Evolutionary conservation across 2,888 invertebrate species (phyloP), one percentile per base, ranked within the genome.

Genomic region (Pocota personata): DNA sequence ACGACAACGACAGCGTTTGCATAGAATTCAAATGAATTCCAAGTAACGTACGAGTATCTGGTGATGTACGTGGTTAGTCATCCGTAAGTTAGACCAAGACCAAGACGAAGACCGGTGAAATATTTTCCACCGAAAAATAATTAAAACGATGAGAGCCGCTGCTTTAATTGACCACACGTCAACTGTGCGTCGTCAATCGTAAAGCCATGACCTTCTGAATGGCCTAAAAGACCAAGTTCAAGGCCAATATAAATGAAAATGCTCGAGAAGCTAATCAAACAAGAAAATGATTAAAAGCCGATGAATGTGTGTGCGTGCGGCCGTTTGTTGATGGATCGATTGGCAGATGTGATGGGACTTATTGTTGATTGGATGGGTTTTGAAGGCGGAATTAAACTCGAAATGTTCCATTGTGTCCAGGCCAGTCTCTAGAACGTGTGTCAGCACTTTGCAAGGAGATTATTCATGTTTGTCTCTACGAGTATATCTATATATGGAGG

Each of bases 21-120:
- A 73, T 67, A 64, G 83, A 78, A 75, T 82, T 69, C 60, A 72
- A 82, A 82, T 82, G 62, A 64, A 48, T 78, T 78, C 52, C 73
- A 79, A 78, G 82, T 52, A 55, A 32, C 72, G 24, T 40, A n/a
- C n/a, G n/a, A n/a, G n/a, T n/a, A 67, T 27, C 50, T 55, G 55
- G 24, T 32, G 62, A 16, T 46, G 66, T 66, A 52, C 57, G 40
- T 72, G 58, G 35, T 82, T 66, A 71, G 55, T 82, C 69, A 76
- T 62, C 43, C 58, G 46, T 27, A 48, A 62, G 71, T 37, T 48
- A 40, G 37, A 10, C 50, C 10, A 57, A 64, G 37, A 57, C 35
- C 10, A 24, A 24, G 24, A 24, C 24, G 2, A 24, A 64, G 37
- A 48, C 40, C 12, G 7, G 24, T 27, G 40, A n/a, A 37, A 14